phyloP scores from a whole-genome alignment of 2,113 vertebrate species.

The Alouatta palliata region DNA sequence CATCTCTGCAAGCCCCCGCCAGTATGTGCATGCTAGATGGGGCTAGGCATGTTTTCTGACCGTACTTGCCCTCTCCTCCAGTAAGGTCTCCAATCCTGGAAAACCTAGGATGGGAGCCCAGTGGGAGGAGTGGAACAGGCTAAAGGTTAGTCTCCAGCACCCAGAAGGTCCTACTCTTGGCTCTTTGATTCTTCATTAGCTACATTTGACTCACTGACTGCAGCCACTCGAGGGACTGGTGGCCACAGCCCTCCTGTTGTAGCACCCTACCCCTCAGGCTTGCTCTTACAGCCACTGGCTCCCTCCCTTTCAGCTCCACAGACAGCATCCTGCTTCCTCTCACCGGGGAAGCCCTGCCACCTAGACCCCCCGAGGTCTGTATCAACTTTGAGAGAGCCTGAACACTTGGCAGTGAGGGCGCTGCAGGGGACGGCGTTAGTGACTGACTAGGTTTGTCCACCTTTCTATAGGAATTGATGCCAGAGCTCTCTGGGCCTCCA shows the following conservation, averaged over 20 bases:
- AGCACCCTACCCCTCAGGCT: not conserved
- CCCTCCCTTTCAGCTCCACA: not conserved
- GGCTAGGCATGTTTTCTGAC: not conserved
- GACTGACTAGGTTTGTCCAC: conserved; percentile 80
- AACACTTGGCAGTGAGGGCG: conserved; percentile 70
- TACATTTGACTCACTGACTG: not conserved
- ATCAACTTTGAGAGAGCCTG: conserved; percentile 69
- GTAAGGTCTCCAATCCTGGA: not conserved
- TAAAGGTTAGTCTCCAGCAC: not conserved
- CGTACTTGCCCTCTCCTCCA: not conserved
- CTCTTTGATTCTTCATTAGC: not conserved
- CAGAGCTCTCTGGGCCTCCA: conserved; percentile 69
- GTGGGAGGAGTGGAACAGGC: not conserved
- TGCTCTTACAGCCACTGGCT: not conserved
- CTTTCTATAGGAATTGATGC: conserved; percentile 85
- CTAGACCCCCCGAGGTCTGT: conserved; percentile 57
- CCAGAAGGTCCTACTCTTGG: not conserved
- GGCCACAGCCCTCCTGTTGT: not conserved
- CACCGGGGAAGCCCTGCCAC: conserved; percentile 38
- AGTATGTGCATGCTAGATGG: not conserved
- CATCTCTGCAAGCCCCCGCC: not conserved
- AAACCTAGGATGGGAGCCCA: not conserved
- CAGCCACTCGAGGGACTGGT: not conserved
- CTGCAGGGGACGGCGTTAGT: conserved; percentile 79
- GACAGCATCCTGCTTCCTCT: not conserved